Evolutionary conservation across 1,140 invertebrate species (phyloP), one percentile per base, ranked within the genome.

Genomic region (Microvelia longipes): DNA sequence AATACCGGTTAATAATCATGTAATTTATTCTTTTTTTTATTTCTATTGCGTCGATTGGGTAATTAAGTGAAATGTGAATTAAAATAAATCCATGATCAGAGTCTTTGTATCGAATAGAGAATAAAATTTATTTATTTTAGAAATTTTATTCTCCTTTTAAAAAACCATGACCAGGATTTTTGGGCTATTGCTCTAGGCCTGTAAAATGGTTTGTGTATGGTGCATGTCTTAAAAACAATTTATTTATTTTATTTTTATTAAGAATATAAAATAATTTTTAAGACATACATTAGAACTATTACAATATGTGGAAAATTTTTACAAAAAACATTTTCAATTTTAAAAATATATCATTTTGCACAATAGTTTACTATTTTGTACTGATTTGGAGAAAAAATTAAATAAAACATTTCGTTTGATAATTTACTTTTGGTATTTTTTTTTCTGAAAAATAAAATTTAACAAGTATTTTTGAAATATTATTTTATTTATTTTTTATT

Each of bases 281-380:
- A 50, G 35, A 50, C 67, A 68, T 65, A 66, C 67, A 69, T 69
- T 63, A 30, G 68, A 61, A 67, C 72, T 73, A 73, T 73, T 73
- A 68, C 72, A 70, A 68, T 64, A 69, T 71, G 67, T 69, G 66
- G 72, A 69, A 71, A 73, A 73, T 60, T 70, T 69, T 69, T 27
- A 71, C 29, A 67, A 30, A 66, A 65, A 62, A 66, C 50, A 73
- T 68, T 35, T n/a, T n/a, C n/a, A n/a, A n/a, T n/a, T n/a, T n/a
- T n/a, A n/a, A 24, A 64, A 24, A 5, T 11, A 26, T 15, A 2
- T 64, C 2, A 13, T 61, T 73, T 65, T 71, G 69, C 66, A 73
- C 69, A 73, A 73, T 74, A 74, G 73, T 74, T 65, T 72, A 73
- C 73, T 74, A 74, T 73, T 73, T 68, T 70, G 72, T 72, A 74